Evolutionary conservation across 2,888 invertebrate genomes (phyloP).

Genomic region (Stegophylla sp.): DNA sequence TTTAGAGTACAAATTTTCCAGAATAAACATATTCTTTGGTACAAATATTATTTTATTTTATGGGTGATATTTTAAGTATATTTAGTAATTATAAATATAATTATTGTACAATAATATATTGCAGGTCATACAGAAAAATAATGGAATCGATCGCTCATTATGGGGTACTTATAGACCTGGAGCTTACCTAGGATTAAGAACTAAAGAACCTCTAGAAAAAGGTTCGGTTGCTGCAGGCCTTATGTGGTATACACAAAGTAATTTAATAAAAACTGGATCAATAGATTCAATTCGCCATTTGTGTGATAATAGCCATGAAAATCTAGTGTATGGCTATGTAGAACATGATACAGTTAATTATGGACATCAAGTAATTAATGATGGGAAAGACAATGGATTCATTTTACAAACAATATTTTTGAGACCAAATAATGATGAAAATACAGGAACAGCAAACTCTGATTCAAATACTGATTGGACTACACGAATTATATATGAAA

Average conservation of each 20-base stretch:
- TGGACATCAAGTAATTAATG: constrained; percentile 87
- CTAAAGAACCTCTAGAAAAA: constrained; percentile 74
- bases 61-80: too few species aligned
- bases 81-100: too few species aligned
- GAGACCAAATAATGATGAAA: constrained; percentile 80
- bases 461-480: constrained; percentile 78
- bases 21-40: too few species aligned
- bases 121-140: constrained; percentile 71
- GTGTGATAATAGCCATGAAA: constrained; percentile 44
- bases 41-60: too few species aligned
- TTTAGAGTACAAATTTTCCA: neutral
- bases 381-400: constrained; percentile 71
- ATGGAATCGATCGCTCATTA: constrained; percentile 78
- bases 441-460: constrained; percentile 64
- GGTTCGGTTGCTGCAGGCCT: constrained; percentile 88
- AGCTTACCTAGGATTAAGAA: constrained; percentile 89
- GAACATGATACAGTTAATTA: constrained; percentile 92
- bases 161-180: constrained; percentile 95
- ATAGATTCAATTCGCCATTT: constrained; percentile 43
- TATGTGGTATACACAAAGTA: constrained; percentile 83
- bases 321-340: constrained; percentile 76
- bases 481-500: constrained; percentile 75
- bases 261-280: constrained; percentile 39
- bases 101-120: neutral
- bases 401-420: constrained; percentile 85